Evolutionary conservation across 2,888 invertebrate species (phyloP).

Genomic region (Pristionchus exspectatus): DNA sequence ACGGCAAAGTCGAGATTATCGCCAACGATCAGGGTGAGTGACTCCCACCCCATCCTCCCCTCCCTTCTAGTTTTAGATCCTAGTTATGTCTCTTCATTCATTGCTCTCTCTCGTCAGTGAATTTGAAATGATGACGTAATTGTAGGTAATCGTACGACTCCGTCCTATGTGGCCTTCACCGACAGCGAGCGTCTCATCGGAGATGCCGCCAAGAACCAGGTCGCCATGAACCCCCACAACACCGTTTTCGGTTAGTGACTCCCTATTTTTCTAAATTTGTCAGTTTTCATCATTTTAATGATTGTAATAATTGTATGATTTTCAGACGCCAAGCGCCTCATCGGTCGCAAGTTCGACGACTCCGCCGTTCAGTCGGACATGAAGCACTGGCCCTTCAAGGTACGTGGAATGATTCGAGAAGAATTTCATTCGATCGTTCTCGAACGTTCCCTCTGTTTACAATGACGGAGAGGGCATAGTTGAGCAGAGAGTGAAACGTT

Average conservation of each 20-base stretch:
- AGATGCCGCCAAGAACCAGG: constrained; percentile 82
- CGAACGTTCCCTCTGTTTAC: constrained; percentile 6
- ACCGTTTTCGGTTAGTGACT: constrained; percentile 80
- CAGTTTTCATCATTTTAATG: not conserved
- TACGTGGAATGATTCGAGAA: constrained; percentile 70
- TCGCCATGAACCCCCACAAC: constrained; percentile 82
- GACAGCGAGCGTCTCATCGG: constrained; percentile 81
- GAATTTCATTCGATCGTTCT: constrained; percentile 80
- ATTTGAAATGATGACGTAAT: constrained; percentile 4
- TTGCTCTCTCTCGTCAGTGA: not conserved
- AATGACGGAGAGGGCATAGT: not conserved
- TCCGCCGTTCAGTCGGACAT: constrained; percentile 79
- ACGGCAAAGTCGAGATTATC: constrained; percentile 82
- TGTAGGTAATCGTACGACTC: constrained; percentile 81
- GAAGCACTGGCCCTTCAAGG: constrained; percentile 80
- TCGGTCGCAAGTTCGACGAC: constrained; percentile 81
- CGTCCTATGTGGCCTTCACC: constrained; percentile 82
- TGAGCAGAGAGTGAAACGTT: not conserved
- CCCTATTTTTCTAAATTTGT: constrained; percentile 58
- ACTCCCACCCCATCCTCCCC: too few relatives aligned
- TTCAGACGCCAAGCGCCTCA: constrained; percentile 80
- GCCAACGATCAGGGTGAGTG: constrained; percentile 81
- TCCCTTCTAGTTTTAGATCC: too few relatives aligned
- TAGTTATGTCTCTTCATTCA: not conserved
- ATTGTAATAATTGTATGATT: constrained; percentile 5